These are phyloP conservation scores for Anoplolepis gracilipes DNA, from an alignment of 1,140 invertebrate species.

Conservation along the genomic window DNA sequence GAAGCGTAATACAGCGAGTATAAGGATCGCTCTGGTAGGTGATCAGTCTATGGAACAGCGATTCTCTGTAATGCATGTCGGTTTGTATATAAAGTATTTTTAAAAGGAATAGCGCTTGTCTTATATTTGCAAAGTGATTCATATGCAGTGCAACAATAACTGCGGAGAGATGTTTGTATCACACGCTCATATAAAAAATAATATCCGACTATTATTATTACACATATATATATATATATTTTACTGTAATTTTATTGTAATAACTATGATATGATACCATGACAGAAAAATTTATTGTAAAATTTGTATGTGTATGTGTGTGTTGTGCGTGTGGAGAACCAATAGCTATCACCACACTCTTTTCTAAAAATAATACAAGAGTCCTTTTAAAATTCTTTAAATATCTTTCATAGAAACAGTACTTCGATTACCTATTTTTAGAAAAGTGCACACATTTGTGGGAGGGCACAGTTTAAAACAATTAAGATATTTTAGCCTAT, in stretches of 20 bases:
- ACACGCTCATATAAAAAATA: not conserved
- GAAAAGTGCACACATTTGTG: slow-evolving; percentile 28
- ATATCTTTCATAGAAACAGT: not conserved
- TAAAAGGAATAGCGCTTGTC: slow-evolving; percentile 41
- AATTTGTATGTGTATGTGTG: no score
- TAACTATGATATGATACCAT: not conserved
- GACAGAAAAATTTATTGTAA: not conserved
- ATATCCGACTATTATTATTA: not conserved
- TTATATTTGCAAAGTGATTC: slow-evolving; percentile 15
- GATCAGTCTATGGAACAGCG: slow-evolving; percentile 80
- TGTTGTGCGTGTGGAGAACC: no score
- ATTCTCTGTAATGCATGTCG: slow-evolving; percentile 65
- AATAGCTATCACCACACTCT: not conserved
- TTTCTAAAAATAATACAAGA: not conserved
- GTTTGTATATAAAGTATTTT: slow-evolving; percentile 53
- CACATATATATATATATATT: no score
- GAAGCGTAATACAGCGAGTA: slow-evolving; percentile 82
- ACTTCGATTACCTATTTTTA: slow-evolving; percentile 43
- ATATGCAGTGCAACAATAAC: slow-evolving; percentile 5
- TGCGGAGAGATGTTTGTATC: not conserved
- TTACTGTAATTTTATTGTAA: slow-evolving; percentile 6
- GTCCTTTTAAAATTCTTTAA: not conserved
- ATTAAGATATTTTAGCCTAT: slow-evolving; percentile 39
- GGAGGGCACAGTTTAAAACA: slow-evolving; percentile 24
- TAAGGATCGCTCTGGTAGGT: slow-evolving; percentile 74